Evolutionary conservation across 2,113 vertebrate species (phyloP).

Genomic region (Henicopernis longicauda): DNA sequence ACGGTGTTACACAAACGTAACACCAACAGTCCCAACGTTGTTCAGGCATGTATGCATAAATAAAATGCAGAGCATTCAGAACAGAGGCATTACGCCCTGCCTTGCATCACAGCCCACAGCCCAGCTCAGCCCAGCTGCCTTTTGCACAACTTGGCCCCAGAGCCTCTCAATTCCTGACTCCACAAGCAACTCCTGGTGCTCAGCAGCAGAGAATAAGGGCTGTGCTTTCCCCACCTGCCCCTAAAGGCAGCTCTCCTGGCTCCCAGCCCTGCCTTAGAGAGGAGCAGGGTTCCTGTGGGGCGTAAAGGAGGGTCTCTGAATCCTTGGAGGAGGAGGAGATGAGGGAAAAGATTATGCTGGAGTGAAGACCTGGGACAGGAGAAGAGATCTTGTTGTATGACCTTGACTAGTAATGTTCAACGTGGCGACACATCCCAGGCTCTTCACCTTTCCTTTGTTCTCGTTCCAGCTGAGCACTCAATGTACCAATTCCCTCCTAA

Average conservation of each 20-base stretch:
- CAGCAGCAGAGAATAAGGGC: background rate
- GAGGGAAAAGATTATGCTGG: background rate
- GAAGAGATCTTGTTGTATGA: background rate
- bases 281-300: background rate
- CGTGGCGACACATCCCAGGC: background rate
- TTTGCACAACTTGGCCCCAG: background rate
- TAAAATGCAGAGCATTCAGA: background rate
- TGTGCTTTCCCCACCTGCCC: background rate
- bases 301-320: background rate
- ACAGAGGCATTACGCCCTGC: background rate
- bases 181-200: background rate
- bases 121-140: background rate
- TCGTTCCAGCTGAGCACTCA: slow-evolving; percentile 9
- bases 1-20: background rate
- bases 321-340: background rate
- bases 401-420: background rate
- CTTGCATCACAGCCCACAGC: background rate
- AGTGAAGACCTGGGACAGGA: background rate
- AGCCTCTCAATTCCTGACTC: background rate
- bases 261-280: background rate
- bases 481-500: slow-evolving; percentile 22
- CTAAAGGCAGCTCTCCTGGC: background rate
- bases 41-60: background rate
- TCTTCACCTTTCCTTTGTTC: background rate
- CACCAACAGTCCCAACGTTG: background rate